Evolutionary conservation across 1,140 invertebrate species (phyloP).

Genomic region (Cyclargus thomasi): DNA sequence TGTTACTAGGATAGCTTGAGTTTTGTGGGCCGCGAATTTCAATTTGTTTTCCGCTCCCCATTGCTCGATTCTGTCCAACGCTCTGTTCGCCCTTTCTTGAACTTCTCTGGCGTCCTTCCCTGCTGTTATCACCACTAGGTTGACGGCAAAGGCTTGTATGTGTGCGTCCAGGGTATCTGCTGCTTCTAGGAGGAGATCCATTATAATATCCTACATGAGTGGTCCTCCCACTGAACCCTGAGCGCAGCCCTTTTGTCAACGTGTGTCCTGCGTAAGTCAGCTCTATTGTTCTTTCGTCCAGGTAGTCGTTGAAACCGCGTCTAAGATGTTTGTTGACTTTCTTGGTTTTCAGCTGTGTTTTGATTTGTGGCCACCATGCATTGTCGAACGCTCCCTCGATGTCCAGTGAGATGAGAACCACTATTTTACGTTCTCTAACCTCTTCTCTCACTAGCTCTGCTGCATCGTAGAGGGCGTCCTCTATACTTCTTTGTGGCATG

Average conservation of each 20-base stretch:
- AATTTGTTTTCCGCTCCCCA: constrained; percentile 15
- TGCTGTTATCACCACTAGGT: constrained; percentile 19
- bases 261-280: not conserved
- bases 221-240: constrained; percentile 17
- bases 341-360: not conserved
- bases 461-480: constrained; percentile 17
- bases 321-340: not conserved
- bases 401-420: constrained; percentile 28
- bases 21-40: constrained; percentile 17
- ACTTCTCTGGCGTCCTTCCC: not conserved
- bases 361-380: constrained; percentile 31
- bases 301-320: not conserved
- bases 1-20: constrained; percentile 7
- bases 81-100: not conserved
- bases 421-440: not conserved
- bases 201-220: constrained; percentile 24
- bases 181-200: constrained; percentile 24
- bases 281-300: not conserved
- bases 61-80: not conserved
- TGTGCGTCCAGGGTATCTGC: not conserved
- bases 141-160: constrained; percentile 30
- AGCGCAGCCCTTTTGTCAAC: constrained; percentile 25
- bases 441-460: not conserved
- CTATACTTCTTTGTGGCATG: constrained; percentile 19
- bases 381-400: constrained; percentile 45